phyloP scores from a whole-genome alignment of 2,113 vertebrate species.

The Pampusana beccarii region DNA sequence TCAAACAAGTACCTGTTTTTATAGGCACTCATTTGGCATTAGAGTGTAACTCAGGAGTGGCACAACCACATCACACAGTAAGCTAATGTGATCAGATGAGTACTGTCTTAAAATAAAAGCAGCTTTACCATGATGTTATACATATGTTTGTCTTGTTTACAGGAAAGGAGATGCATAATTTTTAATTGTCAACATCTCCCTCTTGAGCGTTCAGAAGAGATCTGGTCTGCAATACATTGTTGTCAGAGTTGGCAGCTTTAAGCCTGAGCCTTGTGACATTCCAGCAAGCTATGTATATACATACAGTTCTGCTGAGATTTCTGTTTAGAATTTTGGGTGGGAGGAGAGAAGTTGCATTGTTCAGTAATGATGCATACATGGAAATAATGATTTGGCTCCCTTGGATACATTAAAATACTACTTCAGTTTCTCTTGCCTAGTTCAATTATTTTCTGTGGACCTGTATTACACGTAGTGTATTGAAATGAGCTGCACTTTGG shows the following conservation, averaged over 20 bases:
- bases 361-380: background rate
- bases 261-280: background rate
- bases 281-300: background rate
- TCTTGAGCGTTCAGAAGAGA: background rate
- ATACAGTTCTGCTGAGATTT: background rate
- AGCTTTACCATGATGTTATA: background rate
- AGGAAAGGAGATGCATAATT: background rate
- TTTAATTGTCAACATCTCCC: background rate
- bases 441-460: background rate
- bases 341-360: background rate
- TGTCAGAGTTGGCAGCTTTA: background rate
- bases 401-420: background rate
- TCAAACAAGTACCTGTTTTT: background rate
- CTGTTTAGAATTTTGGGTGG: background rate
- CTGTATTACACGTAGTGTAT: background rate
- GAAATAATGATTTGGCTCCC: background rate
- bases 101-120: background rate
- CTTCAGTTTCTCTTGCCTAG: background rate
- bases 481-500: background rate
- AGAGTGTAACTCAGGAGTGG: background rate
- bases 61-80: background rate
- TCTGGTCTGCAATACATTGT: background rate
- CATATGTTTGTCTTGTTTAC: background rate
- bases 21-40: background rate
- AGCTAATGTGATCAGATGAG: background rate